phyloP scores from a whole-genome alignment of 2,888 invertebrate genomes.

The Glaucopsyche alexis region DNA sequence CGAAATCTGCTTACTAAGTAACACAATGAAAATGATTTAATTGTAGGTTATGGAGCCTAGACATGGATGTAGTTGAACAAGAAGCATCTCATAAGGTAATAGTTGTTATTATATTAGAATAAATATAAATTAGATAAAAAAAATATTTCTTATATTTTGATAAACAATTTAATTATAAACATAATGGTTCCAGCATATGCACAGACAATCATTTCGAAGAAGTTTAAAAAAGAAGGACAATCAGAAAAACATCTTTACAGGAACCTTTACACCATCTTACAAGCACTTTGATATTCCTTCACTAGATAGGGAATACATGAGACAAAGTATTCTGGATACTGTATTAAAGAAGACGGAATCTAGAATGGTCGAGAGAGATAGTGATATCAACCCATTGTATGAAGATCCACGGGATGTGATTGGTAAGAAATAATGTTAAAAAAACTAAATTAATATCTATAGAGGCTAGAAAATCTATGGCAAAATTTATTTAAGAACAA shows the following conservation, averaged over 20 bases:
- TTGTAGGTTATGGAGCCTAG: conserved; percentile 14
- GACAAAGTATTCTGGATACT: conserved; percentile 59
- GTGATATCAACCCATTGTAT: conserved; percentile 59
- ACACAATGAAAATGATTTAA: background rate
- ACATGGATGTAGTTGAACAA: background rate
- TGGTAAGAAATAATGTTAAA: conserved; percentile 46
- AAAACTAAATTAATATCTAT: too few relatives aligned
- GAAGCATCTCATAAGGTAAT: background rate
- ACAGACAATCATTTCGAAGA: conserved; percentile 49
- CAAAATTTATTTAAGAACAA: background rate
- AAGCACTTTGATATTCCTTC: conserved; percentile 54
- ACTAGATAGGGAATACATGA: conserved; percentile 55
- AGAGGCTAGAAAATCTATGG: background rate
- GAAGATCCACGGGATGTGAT: conserved; percentile 72
- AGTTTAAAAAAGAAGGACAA: conserved; percentile 40
- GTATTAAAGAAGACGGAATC: conserved; percentile 60
- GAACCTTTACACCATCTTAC: conserved; percentile 57
- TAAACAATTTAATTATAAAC: too few relatives aligned
- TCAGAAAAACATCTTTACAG: conserved; percentile 56
- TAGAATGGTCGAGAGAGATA: conserved; percentile 47
- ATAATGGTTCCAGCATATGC: conserved; percentile 36
- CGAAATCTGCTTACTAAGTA: background rate
- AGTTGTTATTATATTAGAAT: too few relatives aligned
- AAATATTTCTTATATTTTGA: too few relatives aligned
- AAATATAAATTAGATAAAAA: too few relatives aligned